phyloP scores from a whole-genome alignment of 1,140 invertebrate species.

The Hycleus phaleratus region DNA sequence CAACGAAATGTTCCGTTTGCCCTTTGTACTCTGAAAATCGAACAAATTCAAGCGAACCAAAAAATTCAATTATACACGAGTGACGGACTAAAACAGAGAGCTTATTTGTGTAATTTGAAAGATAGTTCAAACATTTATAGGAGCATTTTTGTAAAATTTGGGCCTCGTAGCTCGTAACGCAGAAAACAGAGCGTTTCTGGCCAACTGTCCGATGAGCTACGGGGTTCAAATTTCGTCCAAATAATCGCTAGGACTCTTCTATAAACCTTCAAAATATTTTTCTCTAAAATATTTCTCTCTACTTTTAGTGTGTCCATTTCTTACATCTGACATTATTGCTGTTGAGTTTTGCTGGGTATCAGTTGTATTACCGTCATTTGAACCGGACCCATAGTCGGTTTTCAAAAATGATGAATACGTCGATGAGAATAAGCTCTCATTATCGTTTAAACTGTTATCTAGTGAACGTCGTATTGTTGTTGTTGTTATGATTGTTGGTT shows the following conservation, averaged over 20 bases:
- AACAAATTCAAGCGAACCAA: no score
- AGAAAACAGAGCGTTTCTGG: no score
- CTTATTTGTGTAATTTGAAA: no score
- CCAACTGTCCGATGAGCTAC: no score
- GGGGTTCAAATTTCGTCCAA: no score
- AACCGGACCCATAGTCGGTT: slow-evolving; percentile 42
- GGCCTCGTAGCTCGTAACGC: no score
- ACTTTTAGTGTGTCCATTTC: not conserved
- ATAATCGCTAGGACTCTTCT: not conserved
- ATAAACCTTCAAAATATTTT: not conserved
- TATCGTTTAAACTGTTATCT: slow-evolving; percentile 31
- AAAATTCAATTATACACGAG: slow-evolving; percentile 1
- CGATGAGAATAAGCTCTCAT: slow-evolving; percentile 47
- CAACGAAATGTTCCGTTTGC: slow-evolving; percentile 27
- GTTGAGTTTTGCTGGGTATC: slow-evolving; percentile 12
- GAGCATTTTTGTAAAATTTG: not conserved
- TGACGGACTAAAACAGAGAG: no score
- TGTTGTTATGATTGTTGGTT: slow-evolving; percentile 3
- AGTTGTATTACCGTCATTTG: slow-evolving; percentile 32
- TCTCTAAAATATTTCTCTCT: not conserved
- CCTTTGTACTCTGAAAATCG: slow-evolving; percentile 23
- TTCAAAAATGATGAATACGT: slow-evolving; percentile 50
- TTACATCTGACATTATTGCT: not conserved
- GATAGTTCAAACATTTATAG: no score
- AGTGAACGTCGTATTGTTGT: slow-evolving; percentile 9